Evolutionary conservation across 35 echinoderm and acorn worm genomes (phyloP), one percentile per base, ranked within the genome.

Genomic region (Stichopus chloronotus): DNA sequence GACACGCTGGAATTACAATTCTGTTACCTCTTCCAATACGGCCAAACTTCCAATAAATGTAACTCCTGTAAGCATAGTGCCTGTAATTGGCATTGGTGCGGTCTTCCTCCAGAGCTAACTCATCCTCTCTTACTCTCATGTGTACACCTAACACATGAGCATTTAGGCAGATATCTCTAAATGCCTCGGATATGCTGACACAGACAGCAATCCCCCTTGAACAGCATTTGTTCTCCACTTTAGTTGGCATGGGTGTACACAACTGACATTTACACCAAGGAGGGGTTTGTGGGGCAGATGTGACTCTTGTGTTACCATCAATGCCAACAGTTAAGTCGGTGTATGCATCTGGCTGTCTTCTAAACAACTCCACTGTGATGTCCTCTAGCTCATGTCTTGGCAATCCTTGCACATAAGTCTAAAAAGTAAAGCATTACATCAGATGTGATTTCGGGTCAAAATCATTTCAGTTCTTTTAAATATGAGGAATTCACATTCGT

Each of bases 111-210:
- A 58, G 16, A 16, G 74, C 69, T 54, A 91, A 72, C 53, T 91
- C 68, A 91, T 91, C 89, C 8, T 91, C 89, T 24, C 89, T 72
- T 14, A 78, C 52, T 77, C 89, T 21, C 89, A 78, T 91, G 71
- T 91, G 77, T 61, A 91, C 71, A 43, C 68, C 69, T 53, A 91
- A 58, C 16, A 91, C 61, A 69, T 91, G 65, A n/a, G 74, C 72
- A 78, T 91, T 91, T 7, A 91, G 74, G 53, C 89, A 91, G 23
- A 91, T 76, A 57, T 91, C 71, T 22, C 17, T 58, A 78, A 91
- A 91, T 56, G 69, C 89, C 19, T 57, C 89, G 4, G 69, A 58
- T 8, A 22, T 21, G 57, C n/a, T 91, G 17, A 78, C 25, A 58
- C 72, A 91, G 7, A 43, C n/a, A 21, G 14, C n/a, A 7, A 53